Evolutionary conservation across 2,113 vertebrate species (phyloP), one percentile per base, ranked within the genome.

Genomic region (Jacana jacana): DNA sequence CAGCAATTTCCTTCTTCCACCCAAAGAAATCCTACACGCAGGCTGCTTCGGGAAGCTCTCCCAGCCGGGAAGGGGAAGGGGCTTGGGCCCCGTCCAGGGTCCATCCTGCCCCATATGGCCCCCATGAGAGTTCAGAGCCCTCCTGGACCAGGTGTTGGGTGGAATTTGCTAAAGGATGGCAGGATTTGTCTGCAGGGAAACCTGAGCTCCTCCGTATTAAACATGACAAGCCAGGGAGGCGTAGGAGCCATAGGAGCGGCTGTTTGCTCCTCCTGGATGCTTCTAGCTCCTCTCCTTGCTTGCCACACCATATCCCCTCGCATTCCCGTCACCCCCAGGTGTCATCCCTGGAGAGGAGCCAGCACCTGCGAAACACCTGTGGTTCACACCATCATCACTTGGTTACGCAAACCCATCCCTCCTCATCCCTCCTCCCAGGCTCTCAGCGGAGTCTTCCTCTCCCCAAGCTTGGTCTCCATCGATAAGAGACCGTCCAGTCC

Each of bases 1-100:
- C 89, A 86, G 64, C 2, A 3, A 91, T 70, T 96, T 91, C 93
- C 78, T 94, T 64, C 81, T 55, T 88, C 86, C 81, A 80, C 63
- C 52, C 44, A 5, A 57, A 82, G 54, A 57, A 90, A 85, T 57
- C 40, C 84, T 86, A 52, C 66, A 40, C n/a, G 1, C 7, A 2
- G 4, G 52, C 61, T 81, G 35, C 51, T 85, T 23, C 1, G 60
- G 66, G 87, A 44, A 85, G 31, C 31, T 81, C 61, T 87, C 75
- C 70, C 30, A 42, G 37, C 15, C 0, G 3, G 42, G 27, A 66
- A 51, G 1, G 6, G 60, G 66, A 93, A 42, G 31, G 63, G 66
- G 20, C 3, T 7, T 27, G 44, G 27, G 60, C 42, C 52, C 0
- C 0, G 27, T 54, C 13, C 42, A 49, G 73, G n/a, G 13, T 81